Evolutionary conservation across 2,113 vertebrate genomes (phyloP).

Genomic region (Cathartes aura): DNA sequence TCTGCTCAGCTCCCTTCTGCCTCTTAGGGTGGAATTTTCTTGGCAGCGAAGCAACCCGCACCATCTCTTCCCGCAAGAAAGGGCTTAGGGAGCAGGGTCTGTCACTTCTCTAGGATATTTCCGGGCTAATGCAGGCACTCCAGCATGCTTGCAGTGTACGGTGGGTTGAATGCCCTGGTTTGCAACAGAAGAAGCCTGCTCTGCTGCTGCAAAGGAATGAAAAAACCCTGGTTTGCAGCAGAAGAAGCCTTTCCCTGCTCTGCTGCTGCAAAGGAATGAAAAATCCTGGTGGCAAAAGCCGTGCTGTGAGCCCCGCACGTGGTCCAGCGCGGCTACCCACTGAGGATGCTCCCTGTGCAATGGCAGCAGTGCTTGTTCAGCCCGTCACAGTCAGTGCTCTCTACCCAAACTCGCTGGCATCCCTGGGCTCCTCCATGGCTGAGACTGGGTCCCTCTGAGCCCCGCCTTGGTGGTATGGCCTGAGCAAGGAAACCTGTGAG

Average conservation of each 20-base stretch:
- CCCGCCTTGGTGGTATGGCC: not conserved
- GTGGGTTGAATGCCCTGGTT: not conserved
- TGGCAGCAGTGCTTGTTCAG: not conserved
- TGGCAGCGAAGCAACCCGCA: rapidly evolving
- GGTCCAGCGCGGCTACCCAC: rapidly evolving
- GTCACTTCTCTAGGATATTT: not conserved
- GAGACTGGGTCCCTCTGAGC: not conserved
- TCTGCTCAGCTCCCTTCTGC: not conserved
- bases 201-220: not conserved
- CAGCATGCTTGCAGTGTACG: not conserved
- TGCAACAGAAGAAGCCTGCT: not conserved
- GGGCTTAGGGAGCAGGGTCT: not conserved
- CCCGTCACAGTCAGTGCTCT: not conserved
- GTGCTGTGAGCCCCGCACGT: rapidly evolving
- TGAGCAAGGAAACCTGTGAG: rapidly evolving
- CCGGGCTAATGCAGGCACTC: not conserved
- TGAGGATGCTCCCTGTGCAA: not conserved
- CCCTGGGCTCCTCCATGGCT: not conserved
- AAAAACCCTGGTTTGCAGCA: not conserved
- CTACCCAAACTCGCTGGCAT: not conserved
- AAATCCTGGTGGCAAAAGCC: not conserved
- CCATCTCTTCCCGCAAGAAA: not conserved
- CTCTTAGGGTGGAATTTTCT: not conserved
- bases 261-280: not conserved
- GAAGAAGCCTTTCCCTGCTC: not conserved